Evolutionary conservation across 2,888 invertebrate species (phyloP).

Genomic region (Lingula anatina): DNA sequence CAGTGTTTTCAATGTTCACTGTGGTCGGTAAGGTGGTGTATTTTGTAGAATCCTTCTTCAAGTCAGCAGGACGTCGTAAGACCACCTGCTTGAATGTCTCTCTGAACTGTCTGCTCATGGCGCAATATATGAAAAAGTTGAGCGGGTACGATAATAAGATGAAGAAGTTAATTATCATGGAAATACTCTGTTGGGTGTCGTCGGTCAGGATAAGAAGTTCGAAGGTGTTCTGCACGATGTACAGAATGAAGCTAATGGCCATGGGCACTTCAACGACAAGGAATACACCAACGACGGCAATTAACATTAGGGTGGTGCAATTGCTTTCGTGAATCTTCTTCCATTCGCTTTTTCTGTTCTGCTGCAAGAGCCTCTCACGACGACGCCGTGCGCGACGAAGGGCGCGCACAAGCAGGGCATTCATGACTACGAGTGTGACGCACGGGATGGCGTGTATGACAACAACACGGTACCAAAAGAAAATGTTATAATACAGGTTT

Average conservation of each 20-base stretch:
- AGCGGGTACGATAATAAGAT: constrained; percentile 87
- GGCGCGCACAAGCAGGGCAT: constrained; percentile 78
- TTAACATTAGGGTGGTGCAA: constrained; percentile 52
- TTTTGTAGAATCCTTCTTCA: constrained; percentile 37
- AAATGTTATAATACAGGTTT: constrained; percentile 73
- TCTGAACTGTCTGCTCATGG: constrained; percentile 92
- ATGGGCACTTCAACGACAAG: constrained; percentile 55
- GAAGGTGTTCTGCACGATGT: constrained; percentile 62
- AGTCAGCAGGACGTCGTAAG: constrained; percentile 51
- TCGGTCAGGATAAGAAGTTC: constrained; percentile 16
- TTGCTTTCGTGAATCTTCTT: constrained; percentile 45
- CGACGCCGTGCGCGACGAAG: constrained; percentile 78
- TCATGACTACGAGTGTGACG: constrained; percentile 79
- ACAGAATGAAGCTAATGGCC: constrained; percentile 59
- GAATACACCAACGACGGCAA: constrained; percentile 54
- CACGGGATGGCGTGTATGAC: constrained; percentile 91
- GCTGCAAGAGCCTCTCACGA: constrained; percentile 71
- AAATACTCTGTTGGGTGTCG: constrained; percentile 26
- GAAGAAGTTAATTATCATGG: constrained; percentile 76
- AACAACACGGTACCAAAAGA: constrained; percentile 74
- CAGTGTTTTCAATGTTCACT: too few relatives aligned
- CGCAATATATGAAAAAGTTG: constrained; percentile 93
- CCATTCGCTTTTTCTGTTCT: constrained; percentile 58
- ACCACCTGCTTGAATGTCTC: constrained; percentile 84
- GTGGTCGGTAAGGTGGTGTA: constrained; percentile 42